Percentiles rank a stretch among this genome's conserved stretches.
phyloP scores from a whole-genome alignment of 2,797 vertebrate genomes.

The Erithacus rubecula region DNA sequence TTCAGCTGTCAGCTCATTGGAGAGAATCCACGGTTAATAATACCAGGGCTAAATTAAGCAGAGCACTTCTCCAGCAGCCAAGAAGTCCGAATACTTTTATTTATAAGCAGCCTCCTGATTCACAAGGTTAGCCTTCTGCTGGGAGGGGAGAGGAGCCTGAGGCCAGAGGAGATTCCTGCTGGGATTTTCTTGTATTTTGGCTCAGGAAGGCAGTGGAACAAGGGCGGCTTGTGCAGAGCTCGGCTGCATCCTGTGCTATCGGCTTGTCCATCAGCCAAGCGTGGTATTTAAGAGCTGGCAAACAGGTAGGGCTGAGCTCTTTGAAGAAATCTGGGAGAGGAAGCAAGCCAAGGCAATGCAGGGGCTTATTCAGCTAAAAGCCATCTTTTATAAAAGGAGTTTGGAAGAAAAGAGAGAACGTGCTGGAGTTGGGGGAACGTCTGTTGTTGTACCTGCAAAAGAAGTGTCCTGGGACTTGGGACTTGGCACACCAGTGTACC shows the following conservation, averaged over 20 bases:
- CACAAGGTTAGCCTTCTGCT: not conserved
- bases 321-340: not conserved
- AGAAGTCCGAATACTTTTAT: not conserved
- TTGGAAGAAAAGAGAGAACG: not conserved
- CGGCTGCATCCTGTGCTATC: not conserved
- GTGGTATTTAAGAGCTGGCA: constrained; percentile 55
- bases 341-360: not conserved
- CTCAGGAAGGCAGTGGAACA: constrained; percentile 14
- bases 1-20: not conserved
- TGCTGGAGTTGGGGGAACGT: not conserved
- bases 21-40: not conserved
- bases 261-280: constrained; percentile 45
- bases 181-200: not conserved
- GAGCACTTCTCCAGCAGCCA: not conserved
- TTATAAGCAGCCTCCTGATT: constrained; percentile 2
- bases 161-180: not conserved
- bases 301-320: constrained; percentile 18
- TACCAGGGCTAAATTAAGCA: not conserved
- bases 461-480: not conserved
- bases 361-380: not conserved
- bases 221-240: constrained; percentile 27
- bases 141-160: not conserved
- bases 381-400: not conserved
- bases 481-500: too few species aligned
- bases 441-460: not conserved